Conservation (phyloP, 2,888 invertebrate species). For the Hanleya hanleyi region DNA sequence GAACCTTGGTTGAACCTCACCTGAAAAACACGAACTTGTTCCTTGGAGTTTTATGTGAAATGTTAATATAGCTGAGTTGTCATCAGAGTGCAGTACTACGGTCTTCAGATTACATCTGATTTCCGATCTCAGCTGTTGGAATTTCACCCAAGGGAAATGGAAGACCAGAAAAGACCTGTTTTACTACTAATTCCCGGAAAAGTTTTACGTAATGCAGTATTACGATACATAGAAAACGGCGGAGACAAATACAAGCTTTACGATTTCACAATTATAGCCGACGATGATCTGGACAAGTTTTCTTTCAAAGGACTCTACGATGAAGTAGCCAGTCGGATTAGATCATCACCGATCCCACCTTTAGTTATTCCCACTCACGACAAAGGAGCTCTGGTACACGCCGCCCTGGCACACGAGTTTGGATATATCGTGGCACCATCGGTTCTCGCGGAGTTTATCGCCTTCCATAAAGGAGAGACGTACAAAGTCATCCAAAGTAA, state of each 20-base stretch:
- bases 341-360: background rate
- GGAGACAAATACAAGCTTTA: background rate
- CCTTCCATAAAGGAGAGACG: background rate
- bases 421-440: background rate
- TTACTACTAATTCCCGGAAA: no score
- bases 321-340: background rate
- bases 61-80: no score
- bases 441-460: background rate
- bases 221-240: no score
- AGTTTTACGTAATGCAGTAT: no score
- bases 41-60: no score
- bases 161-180: no score
- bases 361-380: slow-evolving; percentile 1
- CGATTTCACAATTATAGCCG: background rate
- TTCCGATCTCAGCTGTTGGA: no score
- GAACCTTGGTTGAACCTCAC: no score
- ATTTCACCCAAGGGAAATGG: no score
- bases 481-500: background rate
- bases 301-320: background rate
- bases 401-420: background rate
- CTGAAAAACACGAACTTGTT: no score
- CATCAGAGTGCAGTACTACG: no score
- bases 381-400: background rate
- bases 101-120: no score
- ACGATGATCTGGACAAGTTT: background rate